These are phyloP conservation scores for Gymnobelideus leadbeateri DNA, from an alignment of 2,113 vertebrate species.

Conservation along the genomic window DNA sequence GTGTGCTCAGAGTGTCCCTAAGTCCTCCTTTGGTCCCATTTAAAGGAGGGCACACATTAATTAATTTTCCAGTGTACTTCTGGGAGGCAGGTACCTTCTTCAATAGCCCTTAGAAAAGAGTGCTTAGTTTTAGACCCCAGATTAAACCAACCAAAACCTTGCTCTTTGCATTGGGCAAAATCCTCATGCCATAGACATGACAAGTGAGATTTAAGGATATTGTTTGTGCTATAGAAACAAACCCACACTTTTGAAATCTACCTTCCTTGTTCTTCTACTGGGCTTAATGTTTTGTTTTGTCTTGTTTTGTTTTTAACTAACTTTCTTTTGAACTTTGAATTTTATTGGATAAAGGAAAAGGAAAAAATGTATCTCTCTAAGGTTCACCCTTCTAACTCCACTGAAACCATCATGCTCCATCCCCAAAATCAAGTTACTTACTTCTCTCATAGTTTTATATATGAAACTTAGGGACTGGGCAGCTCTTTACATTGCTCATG, in stretches of 20 bases:
- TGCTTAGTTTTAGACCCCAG: not conserved
- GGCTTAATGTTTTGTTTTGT: not conserved
- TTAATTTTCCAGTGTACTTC: not conserved
- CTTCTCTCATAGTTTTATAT: not conserved
- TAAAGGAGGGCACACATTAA: not conserved
- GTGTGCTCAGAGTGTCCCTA: not conserved
- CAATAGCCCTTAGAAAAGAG: not conserved
- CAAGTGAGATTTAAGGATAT: not conserved
- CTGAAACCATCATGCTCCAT: not conserved
- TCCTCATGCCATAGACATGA: not conserved
- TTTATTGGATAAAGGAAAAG: not conserved
- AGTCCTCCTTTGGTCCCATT: not conserved
- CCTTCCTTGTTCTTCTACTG: not conserved
- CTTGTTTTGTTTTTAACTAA: not conserved
- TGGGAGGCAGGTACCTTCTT: not conserved
- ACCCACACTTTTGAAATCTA: not conserved
- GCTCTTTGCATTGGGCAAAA: not conserved
- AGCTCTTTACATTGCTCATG: not conserved
- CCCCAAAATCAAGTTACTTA: not conserved
- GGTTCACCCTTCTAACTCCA: not conserved
- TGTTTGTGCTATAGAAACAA: not conserved
- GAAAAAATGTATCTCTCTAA: not conserved
- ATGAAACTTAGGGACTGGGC: not conserved
- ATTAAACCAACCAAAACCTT: not conserved
- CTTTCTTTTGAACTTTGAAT: not conserved